Evolutionary conservation across 2,113 vertebrate genomes (phyloP).

Genomic region (Gallinago undulata): DNA sequence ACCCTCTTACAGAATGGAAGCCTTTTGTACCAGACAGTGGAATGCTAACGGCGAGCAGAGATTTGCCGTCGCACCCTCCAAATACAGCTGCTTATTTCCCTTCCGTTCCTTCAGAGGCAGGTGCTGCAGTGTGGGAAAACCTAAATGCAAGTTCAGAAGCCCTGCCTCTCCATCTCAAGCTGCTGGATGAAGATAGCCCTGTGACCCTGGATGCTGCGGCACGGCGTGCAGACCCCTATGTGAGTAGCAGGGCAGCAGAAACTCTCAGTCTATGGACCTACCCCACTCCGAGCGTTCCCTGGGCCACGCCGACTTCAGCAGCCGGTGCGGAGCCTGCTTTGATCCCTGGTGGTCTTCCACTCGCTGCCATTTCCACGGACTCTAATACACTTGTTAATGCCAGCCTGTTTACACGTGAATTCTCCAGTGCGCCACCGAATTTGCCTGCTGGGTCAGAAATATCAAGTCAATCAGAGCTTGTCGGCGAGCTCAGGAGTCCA

Average conservation of each 20-base stretch:
- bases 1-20: background rate
- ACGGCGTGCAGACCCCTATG: background rate
- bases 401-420: slow-evolving; percentile 38
- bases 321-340: background rate
- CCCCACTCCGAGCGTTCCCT: background rate
- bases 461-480: background rate
- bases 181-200: background rate
- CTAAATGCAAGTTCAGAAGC: background rate
- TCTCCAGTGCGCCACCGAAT: background rate
- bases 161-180: background rate
- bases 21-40: slow-evolving; percentile 20
- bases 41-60: slow-evolving; percentile 33
- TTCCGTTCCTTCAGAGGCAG: background rate
- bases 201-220: background rate
- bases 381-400: background rate
- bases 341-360: slow-evolving; percentile 16
- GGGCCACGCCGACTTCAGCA: background rate
- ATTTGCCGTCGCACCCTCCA: slow-evolving; percentile 37
- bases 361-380: background rate
- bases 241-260: background rate
- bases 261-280: background rate
- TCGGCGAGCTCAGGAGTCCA: slow-evolving; percentile 66
- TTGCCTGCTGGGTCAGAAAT: slow-evolving; percentile 25
- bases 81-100: slow-evolving; percentile 28
- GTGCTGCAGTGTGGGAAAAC: background rate